Evolutionary conservation across 2,888 invertebrate genomes (phyloP), one percentile per base, ranked within the genome.

Genomic region (Muschampia plurimacula): DNA sequence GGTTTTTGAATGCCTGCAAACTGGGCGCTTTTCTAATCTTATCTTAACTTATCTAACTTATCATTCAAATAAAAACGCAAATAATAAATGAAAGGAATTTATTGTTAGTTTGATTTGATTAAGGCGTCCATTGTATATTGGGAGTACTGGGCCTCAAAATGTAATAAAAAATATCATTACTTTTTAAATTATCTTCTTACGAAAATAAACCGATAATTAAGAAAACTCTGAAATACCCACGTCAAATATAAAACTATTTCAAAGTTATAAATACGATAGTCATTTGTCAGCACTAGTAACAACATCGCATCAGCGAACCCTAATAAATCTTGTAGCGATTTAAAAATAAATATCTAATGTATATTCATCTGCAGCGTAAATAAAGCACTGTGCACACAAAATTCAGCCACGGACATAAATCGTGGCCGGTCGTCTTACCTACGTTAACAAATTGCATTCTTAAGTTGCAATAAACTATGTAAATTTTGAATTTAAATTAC

Each of bases 401-500:
- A 22, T 22, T 22, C 22, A 22, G 22, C 77, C 81, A 77, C 77
- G 74, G 78, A 74, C 82, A 83, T 88, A 88, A 88, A 89, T 87
- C 82, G 71, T 72, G 71, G 66, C 39, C 76, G 77, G 79, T 78
- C 77, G 81, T 83, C 84, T 84, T 78, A 82, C 85, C 83, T 82
- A 83, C 86, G 86, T 84, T 84, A 88, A 89, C 88, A 87, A 90
- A 91, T 89, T 86, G 87, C 86, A 84, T 90, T 89, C 87, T 88
- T 88, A 88, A 89, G 88, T 88, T 83, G 87, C 84, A 87, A 87
- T 89, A 89, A 89, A 89, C 87, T 90, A 92, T 90, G 89, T 86
- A 86, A 90, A 91, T 91, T 84, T 83, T 77, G 84, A 88, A 90
- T 91, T 90, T 89, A 90, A 91, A 90, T 90, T 88, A 90, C 89